Percentiles rank a stretch among this genome's conserved stretches.
Conservation (phyloP, 2,797 vertebrate genomes). For the Pitangus sulphuratus region DNA sequence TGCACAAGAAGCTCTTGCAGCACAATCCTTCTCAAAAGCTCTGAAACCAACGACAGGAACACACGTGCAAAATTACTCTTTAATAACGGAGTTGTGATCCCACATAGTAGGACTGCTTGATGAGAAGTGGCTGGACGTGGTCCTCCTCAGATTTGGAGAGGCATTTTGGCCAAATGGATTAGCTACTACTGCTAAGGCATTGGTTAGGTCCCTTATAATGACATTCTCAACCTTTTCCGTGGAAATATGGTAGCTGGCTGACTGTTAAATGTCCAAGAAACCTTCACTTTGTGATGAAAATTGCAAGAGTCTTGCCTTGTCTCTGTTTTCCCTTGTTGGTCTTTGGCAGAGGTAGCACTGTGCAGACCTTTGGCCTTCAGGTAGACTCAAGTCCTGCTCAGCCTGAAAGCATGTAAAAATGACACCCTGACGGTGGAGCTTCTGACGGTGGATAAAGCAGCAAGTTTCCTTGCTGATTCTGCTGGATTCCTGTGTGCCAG, state of each 20-base stretch:
- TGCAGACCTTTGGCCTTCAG: background rate
- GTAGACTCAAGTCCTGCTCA: background rate
- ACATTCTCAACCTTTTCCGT: background rate
- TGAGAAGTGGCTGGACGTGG: background rate
- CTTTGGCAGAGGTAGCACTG: background rate
- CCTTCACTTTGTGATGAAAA: background rate
- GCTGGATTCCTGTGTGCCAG: constrained; percentile 24
- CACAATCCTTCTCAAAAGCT: background rate
- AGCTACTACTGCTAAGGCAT: background rate
- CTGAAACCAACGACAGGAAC: background rate
- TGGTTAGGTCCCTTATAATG: background rate
- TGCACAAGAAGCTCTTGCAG: background rate
- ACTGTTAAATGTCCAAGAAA: background rate
- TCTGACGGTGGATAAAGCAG: background rate
- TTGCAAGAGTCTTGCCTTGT: background rate
- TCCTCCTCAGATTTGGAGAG: background rate
- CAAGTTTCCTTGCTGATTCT: background rate
- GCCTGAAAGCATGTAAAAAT: background rate
- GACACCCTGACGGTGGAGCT: background rate
- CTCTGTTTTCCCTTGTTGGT: background rate
- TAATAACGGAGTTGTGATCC: background rate
- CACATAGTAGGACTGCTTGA: too few species aligned
- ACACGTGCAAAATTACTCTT: background rate
- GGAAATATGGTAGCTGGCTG: background rate
- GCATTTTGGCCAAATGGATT: background rate